Conservation (phyloP, 2,888 invertebrate species). For the Acrobasis consociella region DNA sequence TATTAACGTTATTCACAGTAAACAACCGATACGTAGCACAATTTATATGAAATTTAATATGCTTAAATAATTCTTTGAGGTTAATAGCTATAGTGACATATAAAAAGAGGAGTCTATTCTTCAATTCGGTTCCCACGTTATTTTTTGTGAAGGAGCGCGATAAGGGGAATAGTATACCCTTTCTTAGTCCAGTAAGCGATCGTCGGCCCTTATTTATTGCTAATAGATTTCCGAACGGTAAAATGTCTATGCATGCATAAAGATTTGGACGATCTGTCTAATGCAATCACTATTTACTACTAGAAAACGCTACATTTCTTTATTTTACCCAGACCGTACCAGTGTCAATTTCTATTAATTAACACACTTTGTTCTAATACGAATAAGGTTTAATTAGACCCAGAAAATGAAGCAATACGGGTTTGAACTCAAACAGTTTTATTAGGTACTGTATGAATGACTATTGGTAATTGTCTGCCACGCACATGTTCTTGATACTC, state of each 20-base stretch:
- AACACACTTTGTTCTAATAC: slow-evolving; percentile 17
- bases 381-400: slow-evolving; percentile 16
- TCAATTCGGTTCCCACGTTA: slow-evolving; percentile 77
- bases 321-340: not conserved
- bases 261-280: slow-evolving; percentile 53
- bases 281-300: slow-evolving; percentile 38
- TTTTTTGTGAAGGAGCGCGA: slow-evolving; percentile 74
- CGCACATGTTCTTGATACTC: not conserved
- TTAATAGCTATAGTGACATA: slow-evolving; percentile 61
- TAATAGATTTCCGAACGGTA: slow-evolving; percentile 75
- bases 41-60: slow-evolving; percentile 51
- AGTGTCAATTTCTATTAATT: slow-evolving; percentile 23
- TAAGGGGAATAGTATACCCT: slow-evolving; percentile 80
- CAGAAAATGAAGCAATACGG: slow-evolving; percentile 4
- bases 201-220: slow-evolving; percentile 76
- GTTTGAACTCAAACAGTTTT: not conserved
- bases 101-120: slow-evolving; percentile 73
- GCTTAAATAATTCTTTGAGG: slow-evolving; percentile 57
- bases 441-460: not conserved
- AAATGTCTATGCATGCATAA: slow-evolving; percentile 65
- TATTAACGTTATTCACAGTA: slow-evolving; percentile 28
- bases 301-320: not conserved
- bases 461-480: slow-evolving; percentile 1
- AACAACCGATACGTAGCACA: slow-evolving; percentile 34
- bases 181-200: slow-evolving; percentile 72